Evolutionary conservation across 2,797 vertebrate species (phyloP), one percentile per base, ranked within the genome.

Genomic region (Morus bassanus): DNA sequence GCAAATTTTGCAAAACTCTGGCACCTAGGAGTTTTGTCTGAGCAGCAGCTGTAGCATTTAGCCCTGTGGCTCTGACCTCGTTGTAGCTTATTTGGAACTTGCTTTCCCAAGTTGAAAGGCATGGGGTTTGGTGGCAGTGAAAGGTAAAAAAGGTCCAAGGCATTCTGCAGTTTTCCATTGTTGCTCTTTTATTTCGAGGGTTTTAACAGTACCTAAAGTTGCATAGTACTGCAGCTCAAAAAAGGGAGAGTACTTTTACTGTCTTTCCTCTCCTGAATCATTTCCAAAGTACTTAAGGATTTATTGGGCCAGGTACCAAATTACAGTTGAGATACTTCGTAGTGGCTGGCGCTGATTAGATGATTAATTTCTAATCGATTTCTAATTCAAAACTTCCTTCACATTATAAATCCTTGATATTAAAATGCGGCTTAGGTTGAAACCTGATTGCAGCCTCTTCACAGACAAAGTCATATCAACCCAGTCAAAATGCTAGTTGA

Each of bases 91-190:
- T 95, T 53, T 89, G 95, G 93, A 97, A 97, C 83, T 97, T 86
- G 93, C 93, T 96, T 96, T 93, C 96, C 97, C 95, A 95, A 90
- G 94, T 93, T 97, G 91, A 96, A 98, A 97, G 85, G 90, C 95
- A 23, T 61, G 41, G 73, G 79, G 39, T 74, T 97, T 81, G 87
- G 73, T 93, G 87, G 63, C 94, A 87, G 93, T 65, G 70, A 96
- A 95, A 94, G 89, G 68, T 88, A 90, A 9, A 82, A 96, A 57
- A 75, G 86, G 61, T 56, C 76, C n/a, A 23, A 67, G 89, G 83
- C 87, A 53, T 88, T 97, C 95, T 87, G 75, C 88, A 54, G 41
- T 88, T 97, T 56, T 51, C 95, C 90, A 91, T 95, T 63, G 89
- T 91, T 95, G 85, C 96, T 95, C 95, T 98, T 98, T 97, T 94